These are phyloP conservation scores for Machimus rusticus DNA, from an alignment of 2,888 invertebrate genomes.

Conservation along the genomic window DNA sequence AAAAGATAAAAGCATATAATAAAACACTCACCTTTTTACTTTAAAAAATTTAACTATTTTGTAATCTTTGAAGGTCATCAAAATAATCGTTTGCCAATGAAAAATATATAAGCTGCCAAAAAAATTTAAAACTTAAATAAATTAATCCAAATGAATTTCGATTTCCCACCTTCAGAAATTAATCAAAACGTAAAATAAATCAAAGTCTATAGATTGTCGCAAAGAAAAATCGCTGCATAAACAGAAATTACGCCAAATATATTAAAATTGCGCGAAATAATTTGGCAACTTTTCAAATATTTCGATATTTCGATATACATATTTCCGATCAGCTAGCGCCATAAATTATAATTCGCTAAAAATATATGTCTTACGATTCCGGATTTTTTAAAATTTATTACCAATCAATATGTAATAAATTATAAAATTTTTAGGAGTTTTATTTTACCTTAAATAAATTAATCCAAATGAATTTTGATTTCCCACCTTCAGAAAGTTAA, in stretches of 20 bases:
- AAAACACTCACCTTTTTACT: too few relatives aligned
- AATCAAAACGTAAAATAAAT: background rate
- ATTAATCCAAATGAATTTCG: background rate
- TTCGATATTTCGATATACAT: background rate
- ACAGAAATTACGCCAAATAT: background rate
- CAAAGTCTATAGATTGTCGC: background rate
- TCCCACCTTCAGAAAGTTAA: background rate
- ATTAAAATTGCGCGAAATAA: background rate
- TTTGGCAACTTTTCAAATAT: background rate
- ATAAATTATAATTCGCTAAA: background rate
- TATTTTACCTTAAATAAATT: too few relatives aligned
- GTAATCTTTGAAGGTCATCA: background rate
- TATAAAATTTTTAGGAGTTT: background rate
- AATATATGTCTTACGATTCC: background rate
- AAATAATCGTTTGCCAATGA: background rate
- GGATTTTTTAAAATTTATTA: background rate
- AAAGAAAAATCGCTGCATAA: background rate
- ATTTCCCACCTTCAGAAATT: background rate
- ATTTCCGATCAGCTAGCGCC: background rate
- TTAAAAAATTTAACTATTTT: background rate
- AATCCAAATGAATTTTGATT: background rate
- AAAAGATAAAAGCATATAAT: too few relatives aligned
- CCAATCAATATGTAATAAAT: background rate
- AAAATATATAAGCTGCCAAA: background rate
- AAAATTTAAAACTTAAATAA: background rate